phyloP scores from a whole-genome alignment of 2,888 invertebrate genomes.

The Oxytorus armatus region DNA sequence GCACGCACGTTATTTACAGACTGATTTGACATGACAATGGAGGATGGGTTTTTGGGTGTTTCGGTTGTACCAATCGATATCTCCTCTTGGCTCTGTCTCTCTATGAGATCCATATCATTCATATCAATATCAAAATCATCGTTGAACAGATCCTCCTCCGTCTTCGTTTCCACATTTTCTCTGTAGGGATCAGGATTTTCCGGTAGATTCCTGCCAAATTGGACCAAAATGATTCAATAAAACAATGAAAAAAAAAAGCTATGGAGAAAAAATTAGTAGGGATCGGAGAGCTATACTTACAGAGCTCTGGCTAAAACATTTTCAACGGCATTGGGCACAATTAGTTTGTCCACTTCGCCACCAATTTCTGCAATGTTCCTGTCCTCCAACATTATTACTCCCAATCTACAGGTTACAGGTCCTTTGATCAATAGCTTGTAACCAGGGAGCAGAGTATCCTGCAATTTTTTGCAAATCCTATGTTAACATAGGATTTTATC shows the following conservation, averaged over 20 bases:
- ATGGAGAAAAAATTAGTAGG: too few species aligned
- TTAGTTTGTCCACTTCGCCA: slow-evolving; percentile 89
- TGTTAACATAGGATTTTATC: background rate
- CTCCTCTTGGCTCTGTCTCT: slow-evolving; percentile 39
- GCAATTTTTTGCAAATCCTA: slow-evolving; percentile 2
- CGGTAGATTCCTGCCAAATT: slow-evolving; percentile 42
- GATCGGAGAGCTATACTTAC: too few species aligned
- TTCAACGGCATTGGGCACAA: slow-evolving; percentile 86
- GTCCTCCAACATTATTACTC: slow-evolving; percentile 88
- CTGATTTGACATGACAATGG: background rate
- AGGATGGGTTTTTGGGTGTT: too few species aligned
- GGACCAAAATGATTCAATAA: too few species aligned
- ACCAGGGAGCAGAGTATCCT: slow-evolving; percentile 85
- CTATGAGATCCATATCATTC: slow-evolving; percentile 71
- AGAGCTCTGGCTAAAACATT: slow-evolving; percentile 87
- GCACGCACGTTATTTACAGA: background rate
- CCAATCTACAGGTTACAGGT: slow-evolving; percentile 89
- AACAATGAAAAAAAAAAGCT: too few species aligned
- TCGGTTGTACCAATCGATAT: too few species aligned
- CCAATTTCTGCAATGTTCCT: slow-evolving; percentile 88
- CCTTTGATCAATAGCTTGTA: slow-evolving; percentile 89
- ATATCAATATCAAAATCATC: slow-evolving; percentile 77
- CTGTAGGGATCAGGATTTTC: slow-evolving; percentile 84
- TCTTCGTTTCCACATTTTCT: slow-evolving; percentile 74
- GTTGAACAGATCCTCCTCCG: slow-evolving; percentile 68